Evolutionary conservation across 2,797 vertebrate species (phyloP), one percentile per base, ranked within the genome.

Genomic region (Capromys pilorides): DNA sequence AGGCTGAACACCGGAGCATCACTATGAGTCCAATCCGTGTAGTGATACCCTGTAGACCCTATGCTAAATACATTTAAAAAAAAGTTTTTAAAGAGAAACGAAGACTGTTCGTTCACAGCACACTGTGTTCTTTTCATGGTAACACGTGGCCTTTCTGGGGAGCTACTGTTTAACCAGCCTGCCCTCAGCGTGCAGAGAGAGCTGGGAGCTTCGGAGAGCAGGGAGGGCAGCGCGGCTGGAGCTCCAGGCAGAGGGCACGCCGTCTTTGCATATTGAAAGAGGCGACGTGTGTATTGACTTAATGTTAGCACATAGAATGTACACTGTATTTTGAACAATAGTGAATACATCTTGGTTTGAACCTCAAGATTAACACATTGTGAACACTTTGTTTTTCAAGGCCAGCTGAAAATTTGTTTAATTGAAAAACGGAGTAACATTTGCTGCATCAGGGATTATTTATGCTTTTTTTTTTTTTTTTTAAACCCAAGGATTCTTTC

Each of bases 341-440:
- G 14, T 10, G 2, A 95, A 51, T 13, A 19, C 11, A 18, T 7
- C 54, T 96, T 91, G 39, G 12, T 49, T 36, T 93, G 94, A 28
- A 81, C 71, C 93, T 94, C 67, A 49, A 51, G 71, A 62, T 77
- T 22, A 51, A 91, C 69, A 90, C 73, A 93, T 97, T 45, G 18
- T 95, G 96, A 92, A 0, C 97, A 96, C 96, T 97, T 97, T 95
- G 80, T 75, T 7, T 13, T 95, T 98, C 97, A 98, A 98, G 98
- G 97, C 86, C 90, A 54, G 91, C 45, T 92, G 92, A 73, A 80
- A 39, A 24, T n/a, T 77, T 97, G 95, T 92, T 90, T 92, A 95
- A 92, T n/a, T n/a, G n/a, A n/a, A n/a, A n/a, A n/a, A n/a, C n/a
- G n/a, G n/a, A n/a, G n/a, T n/a, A n/a, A n/a, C n/a, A n/a, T n/a